Conservation (phyloP, 2,113 vertebrate genomes). For the Perognathus longimembris region DNA sequence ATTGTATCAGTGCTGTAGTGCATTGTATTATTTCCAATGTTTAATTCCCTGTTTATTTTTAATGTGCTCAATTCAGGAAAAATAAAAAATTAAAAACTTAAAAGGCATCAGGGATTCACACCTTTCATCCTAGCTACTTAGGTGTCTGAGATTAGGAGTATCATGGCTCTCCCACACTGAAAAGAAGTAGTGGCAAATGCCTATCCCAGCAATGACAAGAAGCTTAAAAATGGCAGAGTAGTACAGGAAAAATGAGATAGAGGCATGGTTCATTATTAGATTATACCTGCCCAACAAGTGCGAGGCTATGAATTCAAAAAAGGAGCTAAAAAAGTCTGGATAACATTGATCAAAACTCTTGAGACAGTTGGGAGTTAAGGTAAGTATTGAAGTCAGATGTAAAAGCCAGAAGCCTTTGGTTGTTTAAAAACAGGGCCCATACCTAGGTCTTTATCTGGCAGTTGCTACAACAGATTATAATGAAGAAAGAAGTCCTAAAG, state of each 20-base stretch:
- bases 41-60: conserved; percentile 42
- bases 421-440: background rate
- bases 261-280: no score
- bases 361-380: conserved; percentile 32
- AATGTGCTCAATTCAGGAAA: conserved; percentile 58
- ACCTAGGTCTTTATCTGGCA: conserved; percentile 18
- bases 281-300: no score
- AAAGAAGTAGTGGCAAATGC: no score
- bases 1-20: conserved; percentile 20
- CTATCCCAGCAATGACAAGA: no score
- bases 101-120: no score
- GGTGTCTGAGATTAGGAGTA: no score
- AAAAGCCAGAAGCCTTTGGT: conserved; percentile 15
- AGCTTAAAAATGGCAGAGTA: no score
- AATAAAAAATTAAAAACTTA: background rate
- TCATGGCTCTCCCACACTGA: no score
- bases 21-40: background rate
- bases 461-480: background rate
- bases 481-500: background rate
- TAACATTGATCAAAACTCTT: conserved; percentile 49
- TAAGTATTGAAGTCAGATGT: conserved; percentile 30
- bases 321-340: background rate
- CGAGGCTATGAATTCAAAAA: no score
- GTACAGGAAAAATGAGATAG: no score
- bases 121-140: no score